phyloP scores from a whole-genome alignment of 1,140 invertebrate genomes.

The Diachasmimorpha longicaudata region DNA sequence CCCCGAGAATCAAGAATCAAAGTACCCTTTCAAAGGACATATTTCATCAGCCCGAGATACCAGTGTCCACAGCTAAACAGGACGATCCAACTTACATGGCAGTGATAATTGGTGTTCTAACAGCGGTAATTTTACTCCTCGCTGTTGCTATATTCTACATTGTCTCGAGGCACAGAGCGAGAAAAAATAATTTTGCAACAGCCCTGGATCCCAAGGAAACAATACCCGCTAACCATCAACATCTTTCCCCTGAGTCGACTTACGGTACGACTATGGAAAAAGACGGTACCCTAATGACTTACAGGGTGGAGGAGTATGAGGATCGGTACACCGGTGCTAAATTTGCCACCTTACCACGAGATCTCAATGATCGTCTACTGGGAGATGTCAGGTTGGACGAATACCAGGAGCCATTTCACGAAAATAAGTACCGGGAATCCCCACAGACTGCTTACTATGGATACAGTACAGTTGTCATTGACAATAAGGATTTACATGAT shows the following conservation, averaged over 20 bases:
- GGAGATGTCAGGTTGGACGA: constrained; percentile 61
- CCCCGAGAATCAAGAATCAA: constrained; percentile 60
- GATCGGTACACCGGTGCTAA: constrained; percentile 59
- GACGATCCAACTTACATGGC: constrained; percentile 70
- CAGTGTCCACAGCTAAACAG: constrained; percentile 59
- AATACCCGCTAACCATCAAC: constrained; percentile 57
- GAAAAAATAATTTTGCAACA: constrained; percentile 63
- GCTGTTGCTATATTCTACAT: constrained; percentile 69
- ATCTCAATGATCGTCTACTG: constrained; percentile 59
- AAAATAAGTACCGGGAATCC: constrained; percentile 59
- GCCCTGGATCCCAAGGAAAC: constrained; percentile 60
- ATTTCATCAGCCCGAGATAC: constrained; percentile 52
- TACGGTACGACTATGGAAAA: constrained; percentile 58
- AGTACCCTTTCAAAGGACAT: constrained; percentile 48
- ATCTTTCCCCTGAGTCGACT: constrained; percentile 56
- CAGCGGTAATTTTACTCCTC: constrained; percentile 68
- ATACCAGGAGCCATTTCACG: constrained; percentile 65
- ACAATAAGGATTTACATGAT: constrained; percentile 62
- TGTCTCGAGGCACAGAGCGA: constrained; percentile 66
- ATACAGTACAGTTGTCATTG: constrained; percentile 65
- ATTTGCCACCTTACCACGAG: constrained; percentile 55
- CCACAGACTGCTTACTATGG: constrained; percentile 64
- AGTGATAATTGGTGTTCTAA: constrained; percentile 71
- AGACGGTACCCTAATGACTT: constrained; percentile 59
- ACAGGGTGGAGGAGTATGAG: constrained; percentile 59